A percentile compares a stretch with the other conserved stretches of the same genome.
phyloP scores from a whole-genome alignment of 2,888 invertebrate species.

The Conchocele bisecta region DNA sequence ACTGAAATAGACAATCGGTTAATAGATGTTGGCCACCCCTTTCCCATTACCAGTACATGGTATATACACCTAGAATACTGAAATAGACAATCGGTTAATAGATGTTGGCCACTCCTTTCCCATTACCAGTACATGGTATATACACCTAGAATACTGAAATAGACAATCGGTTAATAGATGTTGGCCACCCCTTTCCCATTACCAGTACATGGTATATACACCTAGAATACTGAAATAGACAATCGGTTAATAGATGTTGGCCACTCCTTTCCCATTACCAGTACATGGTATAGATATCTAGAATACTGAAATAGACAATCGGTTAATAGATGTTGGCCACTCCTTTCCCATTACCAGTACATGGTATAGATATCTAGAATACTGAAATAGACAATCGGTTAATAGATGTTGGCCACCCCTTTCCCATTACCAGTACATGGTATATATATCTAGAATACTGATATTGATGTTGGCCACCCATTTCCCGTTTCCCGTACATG shows the following conservation, averaged over 20 bases:
- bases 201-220: constrained; percentile 81
- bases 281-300: constrained; percentile 79
- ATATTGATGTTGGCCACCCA: constrained; percentile 65
- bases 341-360: constrained; percentile 77
- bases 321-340: constrained; percentile 59
- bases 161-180: not conserved
- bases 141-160: not conserved
- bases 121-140: constrained; percentile 4
- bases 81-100: not conserved
- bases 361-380: constrained; percentile 81
- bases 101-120: constrained; percentile 66
- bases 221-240: constrained; percentile 76
- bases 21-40: constrained; percentile 69
- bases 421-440: constrained; percentile 75
- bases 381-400: constrained; percentile 58
- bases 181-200: constrained; percentile 75
- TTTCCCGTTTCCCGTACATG: constrained; percentile 29
- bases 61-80: constrained; percentile 80
- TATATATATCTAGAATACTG: constrained; percentile 78
- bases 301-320: constrained; percentile 64
- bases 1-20: not conserved
- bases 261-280: constrained; percentile 70
- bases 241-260: constrained; percentile 24
- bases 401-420: constrained; percentile 62
- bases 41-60: constrained; percentile 78